Percentiles rank a stretch among this genome's conserved stretches.
phyloP scores from a whole-genome alignment of 2,888 invertebrate genomes.

The Thera britannica region DNA sequence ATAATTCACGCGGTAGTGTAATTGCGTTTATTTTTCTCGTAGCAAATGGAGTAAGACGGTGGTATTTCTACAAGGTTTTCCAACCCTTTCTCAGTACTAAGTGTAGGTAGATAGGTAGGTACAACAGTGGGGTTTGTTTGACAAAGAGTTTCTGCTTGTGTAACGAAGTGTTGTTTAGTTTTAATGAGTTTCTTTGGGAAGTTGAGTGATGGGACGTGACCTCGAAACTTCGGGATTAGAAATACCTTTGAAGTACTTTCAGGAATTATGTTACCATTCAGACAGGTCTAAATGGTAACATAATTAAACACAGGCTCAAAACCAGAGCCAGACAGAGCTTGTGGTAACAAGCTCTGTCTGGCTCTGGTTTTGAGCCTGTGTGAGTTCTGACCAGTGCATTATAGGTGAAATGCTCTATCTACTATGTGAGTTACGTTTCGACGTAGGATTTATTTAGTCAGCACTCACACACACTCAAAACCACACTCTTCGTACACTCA shows the following conservation, averaged over 20 bases:
- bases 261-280: background rate
- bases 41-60: slow-evolving; percentile 29
- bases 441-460: no score
- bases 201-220: slow-evolving; percentile 9
- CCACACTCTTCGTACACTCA: no score
- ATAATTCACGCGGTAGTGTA: slow-evolving; percentile 44
- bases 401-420: no score
- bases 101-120: background rate
- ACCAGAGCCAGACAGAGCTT: no score
- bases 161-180: slow-evolving; percentile 21
- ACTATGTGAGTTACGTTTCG: no score
- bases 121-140: slow-evolving; percentile 26
- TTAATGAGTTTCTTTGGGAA: slow-evolving; percentile 26
- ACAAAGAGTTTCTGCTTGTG: slow-evolving; percentile 28
- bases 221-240: background rate
- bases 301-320: no score
- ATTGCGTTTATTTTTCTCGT: slow-evolving; percentile 42
- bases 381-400: no score
- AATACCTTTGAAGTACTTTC: background rate
- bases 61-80: slow-evolving; percentile 24
- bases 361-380: no score
- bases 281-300: no score
- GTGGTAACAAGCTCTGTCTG: no score
- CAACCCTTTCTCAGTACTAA: slow-evolving; percentile 21
- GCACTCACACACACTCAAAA: no score